Evolutionary conservation across 2,888 invertebrate species (phyloP), one percentile per base, ranked within the genome.

Genomic region (Aromia moschata): DNA sequence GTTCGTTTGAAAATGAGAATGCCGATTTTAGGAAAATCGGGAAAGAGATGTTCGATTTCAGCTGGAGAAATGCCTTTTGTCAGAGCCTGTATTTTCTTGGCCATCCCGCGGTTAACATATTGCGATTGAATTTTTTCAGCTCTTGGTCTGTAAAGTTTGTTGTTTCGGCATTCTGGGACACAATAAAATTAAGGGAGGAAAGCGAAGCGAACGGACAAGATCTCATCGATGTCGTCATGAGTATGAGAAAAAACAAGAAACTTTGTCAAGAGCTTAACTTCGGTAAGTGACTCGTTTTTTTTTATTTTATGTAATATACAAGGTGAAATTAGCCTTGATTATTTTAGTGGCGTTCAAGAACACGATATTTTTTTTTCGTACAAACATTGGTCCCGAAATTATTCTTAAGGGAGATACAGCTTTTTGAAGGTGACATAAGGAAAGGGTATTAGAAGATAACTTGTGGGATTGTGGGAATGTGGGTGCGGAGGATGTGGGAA

Each of bases 141-240:
- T 33, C 25, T 18, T 41, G 33, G 44, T 9, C 20, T 18, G 4
- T 16, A 1, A 18, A 14, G 1, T 44, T 14, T 18, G 30, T 41
- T 4, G 2, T 9, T 10, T 12, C 14, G 10, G 14, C 31, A 12
- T 53, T 53, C n/a, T 20, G 20, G 14, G 20, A 44, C 9, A 17
- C 43, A 1, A 41, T 53, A 1, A 44, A 33, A 15, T 17, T 16
- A 9, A 62, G 79, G 45, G 60, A 70, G 45, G 45, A 54, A 4
- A 58, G 30, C 2, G 58, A 68, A 31, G 44, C 66, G 67, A 61
- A 82, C 62, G 81, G 83, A 1, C 84, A 85, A 0, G 85, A 85
- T 69, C 83, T 85, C 62, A 82, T 85, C 3, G 85, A 85, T 72
- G 82, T 84, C 12, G n/a, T 59, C 9, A 17, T 54, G 2, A 45